Evolutionary conservation across 2,113 vertebrate genomes (phyloP).

Genomic region (Nyctibius bracteatus): DNA sequence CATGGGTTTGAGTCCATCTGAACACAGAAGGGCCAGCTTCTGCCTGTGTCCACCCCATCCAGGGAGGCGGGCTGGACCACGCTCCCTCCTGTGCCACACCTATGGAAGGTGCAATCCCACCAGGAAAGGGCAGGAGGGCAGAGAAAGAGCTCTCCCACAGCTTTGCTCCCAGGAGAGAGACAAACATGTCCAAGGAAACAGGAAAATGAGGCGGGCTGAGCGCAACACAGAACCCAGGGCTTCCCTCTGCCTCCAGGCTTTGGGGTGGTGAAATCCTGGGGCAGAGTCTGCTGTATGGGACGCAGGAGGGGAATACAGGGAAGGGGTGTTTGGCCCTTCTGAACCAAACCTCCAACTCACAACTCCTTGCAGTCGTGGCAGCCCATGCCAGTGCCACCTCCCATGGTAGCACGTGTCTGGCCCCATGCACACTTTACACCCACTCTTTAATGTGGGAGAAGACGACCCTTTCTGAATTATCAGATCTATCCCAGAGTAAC

Average conservation of each 20-base stretch:
- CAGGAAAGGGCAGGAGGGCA: neutral
- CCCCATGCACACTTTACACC: neutral
- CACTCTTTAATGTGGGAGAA: neutral
- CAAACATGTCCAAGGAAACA: neutral
- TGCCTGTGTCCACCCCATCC: neutral
- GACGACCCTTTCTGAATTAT: neutral
- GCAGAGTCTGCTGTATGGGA: neutral
- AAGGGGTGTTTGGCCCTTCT: neutral
- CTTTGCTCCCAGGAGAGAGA: neutral
- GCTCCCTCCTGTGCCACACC: accelerated
- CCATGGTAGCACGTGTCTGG: accelerated
- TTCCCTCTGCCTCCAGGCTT: neutral
- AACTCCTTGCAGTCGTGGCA: neutral
- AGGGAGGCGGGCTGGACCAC: neutral
- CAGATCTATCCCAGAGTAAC: neutral
- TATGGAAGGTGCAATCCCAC: neutral
- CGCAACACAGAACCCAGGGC: neutral
- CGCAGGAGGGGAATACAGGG: neutral
- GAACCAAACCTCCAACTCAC: neutral
- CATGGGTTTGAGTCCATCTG: neutral
- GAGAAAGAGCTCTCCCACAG: neutral
- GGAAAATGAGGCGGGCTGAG: neutral
- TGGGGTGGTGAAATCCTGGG: neutral
- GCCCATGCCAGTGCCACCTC: neutral
- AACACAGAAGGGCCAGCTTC: neutral